These are phyloP conservation scores for Tenrec ecaudatus DNA, from an alignment of 2,113 vertebrate genomes.

Conservation along the genomic window DNA sequence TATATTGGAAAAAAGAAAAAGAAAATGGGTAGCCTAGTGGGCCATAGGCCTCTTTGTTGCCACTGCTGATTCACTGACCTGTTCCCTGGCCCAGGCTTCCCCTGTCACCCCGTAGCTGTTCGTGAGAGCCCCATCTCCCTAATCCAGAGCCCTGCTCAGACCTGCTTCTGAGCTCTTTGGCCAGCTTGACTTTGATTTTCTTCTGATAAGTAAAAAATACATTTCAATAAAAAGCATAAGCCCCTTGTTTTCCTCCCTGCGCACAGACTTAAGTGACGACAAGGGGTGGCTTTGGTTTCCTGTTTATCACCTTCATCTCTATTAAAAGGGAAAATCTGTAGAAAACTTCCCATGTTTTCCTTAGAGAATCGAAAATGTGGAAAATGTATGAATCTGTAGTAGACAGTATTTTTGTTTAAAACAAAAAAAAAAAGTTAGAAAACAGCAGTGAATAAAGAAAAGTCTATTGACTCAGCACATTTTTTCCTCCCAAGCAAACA, in stretches of 20 bases:
- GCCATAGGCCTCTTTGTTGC: background rate
- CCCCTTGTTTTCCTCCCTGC: background rate
- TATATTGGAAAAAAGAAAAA: background rate
- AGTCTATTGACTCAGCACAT: background rate
- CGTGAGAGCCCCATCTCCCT: background rate
- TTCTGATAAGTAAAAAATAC: background rate
- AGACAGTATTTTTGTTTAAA: background rate
- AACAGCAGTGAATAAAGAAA: conserved; percentile 21
- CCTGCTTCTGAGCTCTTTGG: background rate
- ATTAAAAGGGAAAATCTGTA: conserved; percentile 23
- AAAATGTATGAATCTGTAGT: background rate
- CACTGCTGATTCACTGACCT: background rate
- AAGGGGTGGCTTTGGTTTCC: conserved; percentile 15
- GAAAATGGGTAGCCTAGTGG: background rate
- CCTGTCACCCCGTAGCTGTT: background rate
- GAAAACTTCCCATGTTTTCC: conserved; percentile 50
- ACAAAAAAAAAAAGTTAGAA: background rate
- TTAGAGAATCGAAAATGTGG: conserved; percentile 29
- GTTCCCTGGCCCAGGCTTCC: background rate
- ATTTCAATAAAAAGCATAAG: background rate
- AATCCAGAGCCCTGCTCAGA: background rate
- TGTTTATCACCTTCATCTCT: conserved; percentile 42
- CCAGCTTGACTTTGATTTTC: conserved; percentile 17
- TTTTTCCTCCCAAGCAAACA: background rate
- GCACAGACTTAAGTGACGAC: conserved; percentile 44